phyloP scores from a whole-genome alignment of 2,888 invertebrate species.

The Xylocampa areola region DNA sequence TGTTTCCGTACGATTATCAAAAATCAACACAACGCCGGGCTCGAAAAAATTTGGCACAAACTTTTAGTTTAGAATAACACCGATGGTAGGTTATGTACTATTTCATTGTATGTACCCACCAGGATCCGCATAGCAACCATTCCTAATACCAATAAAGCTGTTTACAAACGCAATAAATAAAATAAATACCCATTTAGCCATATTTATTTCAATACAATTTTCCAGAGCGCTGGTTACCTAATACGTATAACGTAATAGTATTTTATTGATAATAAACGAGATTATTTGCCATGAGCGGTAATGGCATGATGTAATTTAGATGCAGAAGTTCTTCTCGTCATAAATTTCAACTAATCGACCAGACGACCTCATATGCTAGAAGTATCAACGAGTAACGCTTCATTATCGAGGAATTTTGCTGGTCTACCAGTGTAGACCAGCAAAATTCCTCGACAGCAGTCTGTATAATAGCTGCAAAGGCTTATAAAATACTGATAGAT shows the following conservation, averaged over 20 bases:
- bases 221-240: slow-evolving; percentile 24
- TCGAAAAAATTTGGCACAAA: slow-evolving; percentile 1
- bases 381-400: no score
- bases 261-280: slow-evolving; percentile 46
- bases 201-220: slow-evolving; percentile 41
- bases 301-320: not conserved
- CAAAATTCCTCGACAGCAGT: no score
- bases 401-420: no score
- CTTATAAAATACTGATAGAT: no score
- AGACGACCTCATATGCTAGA: no score
- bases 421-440: no score
- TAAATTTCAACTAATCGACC: not conserved
- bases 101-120: not conserved
- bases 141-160: slow-evolving; percentile 13
- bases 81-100: not conserved
- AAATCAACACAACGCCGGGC: not conserved
- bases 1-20: slow-evolving; percentile 1
- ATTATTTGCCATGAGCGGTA: slow-evolving; percentile 33
- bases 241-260: slow-evolving; percentile 37
- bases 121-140: slow-evolving; percentile 9
- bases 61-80: not conserved
- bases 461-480: no score
- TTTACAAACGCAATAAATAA: slow-evolving; percentile 30
- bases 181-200: slow-evolving; percentile 23
- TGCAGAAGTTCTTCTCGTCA: slow-evolving; percentile 10